Evolutionary conservation across 1,140 invertebrate species (phyloP), one percentile per base, ranked within the genome.

Genomic region (Xylocopa sonorina): DNA sequence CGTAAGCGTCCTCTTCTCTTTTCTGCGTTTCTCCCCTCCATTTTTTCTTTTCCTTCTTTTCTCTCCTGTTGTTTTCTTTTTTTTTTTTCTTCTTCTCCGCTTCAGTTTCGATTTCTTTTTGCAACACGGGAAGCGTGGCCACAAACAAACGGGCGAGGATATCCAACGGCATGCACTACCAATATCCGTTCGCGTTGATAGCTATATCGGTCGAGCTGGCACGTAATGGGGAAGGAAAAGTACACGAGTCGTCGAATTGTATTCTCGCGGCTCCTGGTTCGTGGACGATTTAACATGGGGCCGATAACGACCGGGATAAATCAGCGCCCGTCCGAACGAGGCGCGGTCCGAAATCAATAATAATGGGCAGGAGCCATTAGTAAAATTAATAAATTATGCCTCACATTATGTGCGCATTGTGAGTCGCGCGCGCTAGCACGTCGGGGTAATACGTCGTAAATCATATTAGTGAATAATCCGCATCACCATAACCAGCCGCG

Each of bases 381-480:
- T 93, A 93, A 93, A 93, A 93, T 93, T 92, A 93, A 93, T 93
- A 93, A 93, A 93, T 93, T 93, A 93, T 90, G 84, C 90, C 88
- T 90, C 92, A 92, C 92, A 93, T 93, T 92, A 92, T 92, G 91
- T 91, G 92, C 87, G 88, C 88, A 92, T 92, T 93, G 91, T 92
- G 92, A 93, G 89, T 91, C 88, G 88, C 85, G 85, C 79, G 72
- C 78, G 85, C 81, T 80, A 76, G 58, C 78, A 86, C 88, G 90
- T 86, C 81, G 85, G 88, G 84, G 88, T 92, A 93, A 92, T 92
- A 89, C 86, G 88, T 89, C 89, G 90, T 93, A 92, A 92, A 93
- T 93, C 92, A 93, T 92, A 92, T 93, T 92, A 92, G 91, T 92
- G 91, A 93, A 93, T 93, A 93, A 93, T 93, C 92, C 91, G 90